Evolutionary conservation across 2,888 invertebrate species (phyloP).

Genomic region (Nycteola revayana): DNA sequence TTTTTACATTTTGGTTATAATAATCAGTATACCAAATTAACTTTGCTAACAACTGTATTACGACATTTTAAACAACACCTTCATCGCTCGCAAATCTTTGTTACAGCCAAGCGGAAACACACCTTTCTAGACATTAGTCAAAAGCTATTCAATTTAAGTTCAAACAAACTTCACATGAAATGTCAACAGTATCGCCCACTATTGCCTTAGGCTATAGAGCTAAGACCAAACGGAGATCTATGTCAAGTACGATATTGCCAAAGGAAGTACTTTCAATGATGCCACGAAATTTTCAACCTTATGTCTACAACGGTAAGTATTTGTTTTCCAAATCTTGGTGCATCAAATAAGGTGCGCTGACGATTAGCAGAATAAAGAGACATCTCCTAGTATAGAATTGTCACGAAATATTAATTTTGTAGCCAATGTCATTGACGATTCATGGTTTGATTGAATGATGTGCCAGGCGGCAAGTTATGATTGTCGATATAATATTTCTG

Average conservation of each 20-base stretch:
- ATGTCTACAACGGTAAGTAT: slow-evolving; percentile 2
- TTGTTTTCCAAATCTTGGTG: slow-evolving; percentile 1
- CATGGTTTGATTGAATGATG: slow-evolving; percentile 11
- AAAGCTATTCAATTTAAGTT: slow-evolving; percentile 24
- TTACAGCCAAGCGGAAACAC: slow-evolving; percentile 8
- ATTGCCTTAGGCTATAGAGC: slow-evolving; percentile 39
- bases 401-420: slow-evolving; percentile 38
- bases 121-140: slow-evolving; percentile 17
- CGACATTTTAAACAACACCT: too few species aligned
- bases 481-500: too few species aligned
- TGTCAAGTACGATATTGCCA: slow-evolving; percentile 51
- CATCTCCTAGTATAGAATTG: slow-evolving; percentile 43
- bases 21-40: too few species aligned
- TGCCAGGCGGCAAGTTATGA: not conserved
- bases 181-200: slow-evolving; percentile 49
- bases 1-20: too few species aligned
- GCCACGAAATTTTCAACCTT: slow-evolving; percentile 11
- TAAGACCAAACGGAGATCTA: slow-evolving; percentile 43
- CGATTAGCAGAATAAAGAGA: slow-evolving; percentile 35
- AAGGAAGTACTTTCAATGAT: slow-evolving; percentile 1
- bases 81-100: too few species aligned
- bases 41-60: too few species aligned
- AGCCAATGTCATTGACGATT: slow-evolving; percentile 24
- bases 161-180: slow-evolving; percentile 35
- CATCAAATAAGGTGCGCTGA: slow-evolving; percentile 16